Conservation (phyloP, 2,888 invertebrate genomes). For the Glyphotaelius pellucidus region DNA sequence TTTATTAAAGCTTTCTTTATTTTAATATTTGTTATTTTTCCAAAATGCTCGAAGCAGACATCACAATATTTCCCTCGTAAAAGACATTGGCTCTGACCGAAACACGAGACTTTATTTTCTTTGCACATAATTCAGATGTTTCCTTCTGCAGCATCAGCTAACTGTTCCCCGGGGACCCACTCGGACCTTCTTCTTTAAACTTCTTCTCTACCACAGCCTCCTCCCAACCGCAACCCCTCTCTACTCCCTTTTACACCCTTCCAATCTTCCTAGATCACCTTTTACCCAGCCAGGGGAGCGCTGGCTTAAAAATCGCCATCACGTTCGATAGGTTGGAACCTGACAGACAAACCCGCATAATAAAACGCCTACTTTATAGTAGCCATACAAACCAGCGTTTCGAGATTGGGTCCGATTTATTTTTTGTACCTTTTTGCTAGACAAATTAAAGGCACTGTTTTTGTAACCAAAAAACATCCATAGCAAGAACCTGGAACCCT, state of each 20-base stretch:
- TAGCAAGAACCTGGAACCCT: no score
- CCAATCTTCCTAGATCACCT: neutral
- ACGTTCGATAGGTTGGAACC: conserved; percentile 7
- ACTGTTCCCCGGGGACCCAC: conserved; percentile 45
- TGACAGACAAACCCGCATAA: conserved; percentile 9
- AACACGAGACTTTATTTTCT: conserved; percentile 20
- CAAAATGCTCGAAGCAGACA: neutral
- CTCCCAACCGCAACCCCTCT: neutral
- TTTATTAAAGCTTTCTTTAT: neutral
- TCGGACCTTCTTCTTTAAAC: conserved; percentile 32
- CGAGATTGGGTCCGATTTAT: neutral
- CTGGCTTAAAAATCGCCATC: conserved; percentile 19
- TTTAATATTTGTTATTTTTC: neutral
- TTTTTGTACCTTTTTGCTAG: neutral
- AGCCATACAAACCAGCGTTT: neutral
- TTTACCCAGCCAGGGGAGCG: neutral
- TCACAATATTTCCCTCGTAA: conserved; percentile 1
- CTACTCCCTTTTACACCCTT: neutral
- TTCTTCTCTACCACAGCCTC: neutral
- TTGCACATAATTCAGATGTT: conserved; percentile 31
- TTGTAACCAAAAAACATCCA: neutral
- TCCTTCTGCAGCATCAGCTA: conserved; percentile 48
- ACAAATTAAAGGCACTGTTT: neutral
- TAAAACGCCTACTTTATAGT: conserved; percentile 17
- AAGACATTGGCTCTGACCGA: neutral